Evolutionary conservation across 2,888 invertebrate genomes (phyloP), one percentile per base, ranked within the genome.

Genomic region (Lumbricus terrestris): DNA sequence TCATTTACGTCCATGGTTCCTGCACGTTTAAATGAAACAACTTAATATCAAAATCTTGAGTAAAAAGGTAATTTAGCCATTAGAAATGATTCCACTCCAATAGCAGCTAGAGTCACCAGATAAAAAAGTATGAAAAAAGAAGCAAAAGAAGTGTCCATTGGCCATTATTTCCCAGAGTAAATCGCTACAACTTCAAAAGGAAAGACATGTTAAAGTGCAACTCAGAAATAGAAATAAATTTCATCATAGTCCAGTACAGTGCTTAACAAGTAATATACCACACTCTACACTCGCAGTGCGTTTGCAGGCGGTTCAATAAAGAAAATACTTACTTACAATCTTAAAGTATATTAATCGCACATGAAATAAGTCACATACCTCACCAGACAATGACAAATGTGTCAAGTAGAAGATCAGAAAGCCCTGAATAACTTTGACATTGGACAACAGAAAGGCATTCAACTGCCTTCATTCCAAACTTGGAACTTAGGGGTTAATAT

Each of bases 1-100:
- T 98, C 97, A 8, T 97, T 97, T 29, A 98, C 96, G 95, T 98
- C 98, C 98, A 98, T 98, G 85, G 34, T 37, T 85, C 20, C 85
- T 69, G 0, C 29, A 8, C 69, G 0, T 69, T 8, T 69, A 29
- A 69, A 69, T 47, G 13, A n/a, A 29, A n/a, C 29, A 69, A 69
- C 29, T 16, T n/a, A 69, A n/a, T 69, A n/a, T n/a, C n/a, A n/a
- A n/a, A n/a, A n/a, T n/a, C n/a, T n/a, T n/a, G n/a, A 29, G n/a
- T 11, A 69, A 69, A 3, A n/a, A n/a, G n/a, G n/a, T n/a, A n/a
- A n/a, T 29, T 3, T n/a, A n/a, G 69, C 13, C n/a, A 69, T 29
- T n/a, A 69, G 69, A n/a, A n/a, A 8, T 69, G n/a, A n/a, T n/a
- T n/a, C 8, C 29, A 69, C 29, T 69, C 16, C 2, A 69, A n/a